A percentile compares a stretch with the other conserved stretches of the same genome.
Conservation (phyloP, 2,113 vertebrate species). For the Tenrec ecaudatus region DNA sequence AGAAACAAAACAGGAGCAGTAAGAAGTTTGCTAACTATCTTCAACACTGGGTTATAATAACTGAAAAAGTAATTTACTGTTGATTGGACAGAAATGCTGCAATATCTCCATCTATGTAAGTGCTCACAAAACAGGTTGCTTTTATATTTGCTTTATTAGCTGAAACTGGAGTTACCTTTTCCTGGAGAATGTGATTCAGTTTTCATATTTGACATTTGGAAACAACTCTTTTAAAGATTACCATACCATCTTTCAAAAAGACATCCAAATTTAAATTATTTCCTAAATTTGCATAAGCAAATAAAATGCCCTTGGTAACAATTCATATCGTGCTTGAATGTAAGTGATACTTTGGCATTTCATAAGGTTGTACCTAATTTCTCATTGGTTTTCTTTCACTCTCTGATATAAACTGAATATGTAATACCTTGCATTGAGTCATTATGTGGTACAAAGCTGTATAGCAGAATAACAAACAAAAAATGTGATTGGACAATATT, state of each 20-base stretch:
- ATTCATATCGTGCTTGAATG: slow-evolving; percentile 23
- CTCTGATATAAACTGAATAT: background rate
- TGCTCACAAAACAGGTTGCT: background rate
- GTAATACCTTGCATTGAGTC: slow-evolving; percentile 8
- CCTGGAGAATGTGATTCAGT: background rate
- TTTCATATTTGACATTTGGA: background rate
- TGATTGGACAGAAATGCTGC: background rate
- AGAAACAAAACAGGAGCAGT: background rate
- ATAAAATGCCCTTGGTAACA: background rate
- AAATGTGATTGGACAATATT: slow-evolving; percentile 52
- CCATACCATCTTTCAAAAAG: background rate
- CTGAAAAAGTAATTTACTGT: background rate
- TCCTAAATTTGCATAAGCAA: background rate
- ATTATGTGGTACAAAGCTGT: slow-evolving; percentile 47
- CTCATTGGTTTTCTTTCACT: background rate
- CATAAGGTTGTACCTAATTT: slow-evolving; percentile 18
- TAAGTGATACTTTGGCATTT: slow-evolving; percentile 17
- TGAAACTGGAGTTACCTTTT: background rate
- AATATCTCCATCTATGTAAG: background rate
- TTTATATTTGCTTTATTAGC: background rate
- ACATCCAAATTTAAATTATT: background rate
- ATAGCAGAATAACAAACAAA: slow-evolving; percentile 53
- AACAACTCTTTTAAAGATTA: background rate
- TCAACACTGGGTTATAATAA: background rate
- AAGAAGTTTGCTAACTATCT: background rate